These are phyloP conservation scores for Pollenia labialis DNA, from an alignment of 2,888 invertebrate species.

Conservation along the genomic window DNA sequence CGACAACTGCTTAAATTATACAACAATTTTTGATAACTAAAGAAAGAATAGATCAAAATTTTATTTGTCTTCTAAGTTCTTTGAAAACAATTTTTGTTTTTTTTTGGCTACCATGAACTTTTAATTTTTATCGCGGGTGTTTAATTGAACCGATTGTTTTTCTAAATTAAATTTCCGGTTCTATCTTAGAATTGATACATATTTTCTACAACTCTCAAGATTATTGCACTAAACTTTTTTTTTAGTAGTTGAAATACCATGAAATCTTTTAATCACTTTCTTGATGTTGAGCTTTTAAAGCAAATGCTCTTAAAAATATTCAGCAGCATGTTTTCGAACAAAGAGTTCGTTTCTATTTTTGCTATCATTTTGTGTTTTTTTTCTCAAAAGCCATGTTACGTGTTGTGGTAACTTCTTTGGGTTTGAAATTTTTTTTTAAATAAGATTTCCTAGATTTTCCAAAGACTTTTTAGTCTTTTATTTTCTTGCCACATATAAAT, in stretches of 20 bases:
- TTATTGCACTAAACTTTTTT: too few relatives aligned
- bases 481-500: slow-evolving; percentile 32
- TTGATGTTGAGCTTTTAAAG: slow-evolving; percentile 57
- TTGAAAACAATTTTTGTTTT: too few relatives aligned
- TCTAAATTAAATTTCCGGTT: too few relatives aligned
- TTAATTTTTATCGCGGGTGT: too few relatives aligned
- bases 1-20: too few relatives aligned
- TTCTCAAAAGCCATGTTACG: slow-evolving; percentile 19
- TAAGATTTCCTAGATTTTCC: neutral
- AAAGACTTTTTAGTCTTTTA: slow-evolving; percentile 7
- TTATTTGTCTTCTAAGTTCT: too few relatives aligned
- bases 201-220: too few relatives aligned
- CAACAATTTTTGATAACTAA: too few relatives aligned
- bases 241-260: slow-evolving; percentile 12
- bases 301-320: slow-evolving; percentile 36
- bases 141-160: too few relatives aligned
- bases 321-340: slow-evolving; percentile 11
- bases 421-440: slow-evolving; percentile 22
- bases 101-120: too few relatives aligned
- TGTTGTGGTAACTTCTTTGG: slow-evolving; percentile 56
- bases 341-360: slow-evolving; percentile 20
- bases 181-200: too few relatives aligned
- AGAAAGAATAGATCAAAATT: too few relatives aligned
- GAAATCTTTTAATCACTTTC: slow-evolving; percentile 69
- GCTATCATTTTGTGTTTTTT: neutral